A percentile compares a stretch with the other conserved stretches of the same genome.
Conservation (phyloP, 2,888 invertebrate genomes). For the Blastobasis lacticolella region DNA sequence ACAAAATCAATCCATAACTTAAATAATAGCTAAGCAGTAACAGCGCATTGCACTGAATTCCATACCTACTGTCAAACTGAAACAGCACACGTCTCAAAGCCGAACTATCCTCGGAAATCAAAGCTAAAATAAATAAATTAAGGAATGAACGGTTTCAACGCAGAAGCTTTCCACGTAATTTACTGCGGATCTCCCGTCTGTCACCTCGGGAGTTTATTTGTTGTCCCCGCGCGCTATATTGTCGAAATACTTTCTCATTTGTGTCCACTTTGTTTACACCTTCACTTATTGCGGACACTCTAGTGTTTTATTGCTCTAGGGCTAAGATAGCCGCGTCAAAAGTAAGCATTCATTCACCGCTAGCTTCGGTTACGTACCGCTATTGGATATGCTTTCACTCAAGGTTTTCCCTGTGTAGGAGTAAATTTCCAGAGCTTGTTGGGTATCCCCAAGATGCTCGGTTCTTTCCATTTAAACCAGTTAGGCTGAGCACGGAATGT, state of each 20-base stretch:
- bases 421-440: too few relatives aligned
- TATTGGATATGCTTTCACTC: too few relatives aligned
- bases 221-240: slow-evolving; percentile 12
- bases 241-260: slow-evolving; percentile 24
- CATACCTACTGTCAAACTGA: neutral
- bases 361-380: too few relatives aligned
- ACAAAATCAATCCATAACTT: neutral
- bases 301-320: slow-evolving; percentile 8
- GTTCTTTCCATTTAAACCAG: too few relatives aligned
- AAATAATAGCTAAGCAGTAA: neutral
- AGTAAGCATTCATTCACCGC: too few relatives aligned
- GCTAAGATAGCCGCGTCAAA: too few relatives aligned
- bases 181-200: slow-evolving; percentile 5
- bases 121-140: neutral
- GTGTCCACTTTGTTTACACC: slow-evolving; percentile 16
- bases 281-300: slow-evolving; percentile 7
- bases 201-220: slow-evolving; percentile 7
- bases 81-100: neutral
- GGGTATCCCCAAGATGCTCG: too few relatives aligned
- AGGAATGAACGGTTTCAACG: neutral
- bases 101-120: neutral
- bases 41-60: neutral
- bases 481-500: too few relatives aligned
- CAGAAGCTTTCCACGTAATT: slow-evolving; percentile 1
- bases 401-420: too few relatives aligned